Evolutionary conservation across 1,140 invertebrate genomes (phyloP).

Genomic region (Cydia fagiglandana): DNA sequence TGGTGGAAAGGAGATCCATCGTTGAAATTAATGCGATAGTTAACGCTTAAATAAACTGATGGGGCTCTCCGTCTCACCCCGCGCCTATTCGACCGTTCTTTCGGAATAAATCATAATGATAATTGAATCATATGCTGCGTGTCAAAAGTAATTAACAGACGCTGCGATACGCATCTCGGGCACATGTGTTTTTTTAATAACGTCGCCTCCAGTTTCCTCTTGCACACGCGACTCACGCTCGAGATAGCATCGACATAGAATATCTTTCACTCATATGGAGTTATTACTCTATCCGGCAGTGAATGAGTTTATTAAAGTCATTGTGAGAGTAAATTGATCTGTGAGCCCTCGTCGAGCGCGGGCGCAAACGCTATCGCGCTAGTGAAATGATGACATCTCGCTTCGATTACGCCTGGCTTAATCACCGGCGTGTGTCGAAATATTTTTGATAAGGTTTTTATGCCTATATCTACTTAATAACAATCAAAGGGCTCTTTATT

Average conservation of each 20-base stretch:
- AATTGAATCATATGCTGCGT: conserved; percentile 79
- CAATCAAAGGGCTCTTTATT: neutral
- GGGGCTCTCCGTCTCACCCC: conserved; percentile 42
- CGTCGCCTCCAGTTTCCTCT: conserved; percentile 68
- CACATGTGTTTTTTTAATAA: conserved; percentile 79
- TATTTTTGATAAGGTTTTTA: conserved; percentile 38
- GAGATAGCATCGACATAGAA: conserved; percentile 71
- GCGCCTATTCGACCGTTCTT: conserved; percentile 49
- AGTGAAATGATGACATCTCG: conserved; percentile 49
- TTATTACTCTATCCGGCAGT: conserved; percentile 58
- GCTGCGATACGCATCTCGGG: conserved; percentile 75
- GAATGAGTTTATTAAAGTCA: conserved; percentile 69
- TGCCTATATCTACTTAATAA: neutral
- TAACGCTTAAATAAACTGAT: conserved; percentile 71
- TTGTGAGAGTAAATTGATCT: conserved; percentile 72
- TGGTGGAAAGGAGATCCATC: conserved; percentile 62
- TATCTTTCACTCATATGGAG: conserved; percentile 71
- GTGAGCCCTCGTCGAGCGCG: conserved; percentile 51
- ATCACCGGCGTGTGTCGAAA: conserved; percentile 39
- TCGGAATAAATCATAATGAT: conserved; percentile 76
- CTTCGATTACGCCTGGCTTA: conserved; percentile 43
- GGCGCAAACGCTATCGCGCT: conserved; percentile 51
- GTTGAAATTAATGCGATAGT: conserved; percentile 68
- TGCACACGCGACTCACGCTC: conserved; percentile 67
- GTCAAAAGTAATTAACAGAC: conserved; percentile 77